Evolutionary conservation across 2,888 invertebrate genomes (phyloP), one percentile per base, ranked within the genome.

Genomic region (Hirtodrosophila trivittata): DNA sequence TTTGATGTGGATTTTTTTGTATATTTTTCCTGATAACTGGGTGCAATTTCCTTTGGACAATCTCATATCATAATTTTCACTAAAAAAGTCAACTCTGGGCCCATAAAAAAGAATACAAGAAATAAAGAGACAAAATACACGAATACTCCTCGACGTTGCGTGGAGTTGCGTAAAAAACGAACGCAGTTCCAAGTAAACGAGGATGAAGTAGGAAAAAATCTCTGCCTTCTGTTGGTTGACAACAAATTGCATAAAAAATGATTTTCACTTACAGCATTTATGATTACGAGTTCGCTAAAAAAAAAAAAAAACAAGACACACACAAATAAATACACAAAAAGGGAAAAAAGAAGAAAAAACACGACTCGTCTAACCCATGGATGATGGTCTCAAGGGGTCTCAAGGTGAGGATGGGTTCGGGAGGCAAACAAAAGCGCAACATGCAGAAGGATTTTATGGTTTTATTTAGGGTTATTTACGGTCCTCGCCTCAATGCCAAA

Each of bases 381-480:
- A 62, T 57, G 51, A 35, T n/a, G n/a, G 32, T 33, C 42, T 12
- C 39, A 18, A 39, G 45, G 47, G 51, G 52, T 32, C 35, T 73
- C 81, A 78, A 81, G 78, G 84, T 81, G 75, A 78, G 65, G 75
- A 58, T 68, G 75, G 77, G 62, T 51, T 58, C 46, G 65, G n/a
- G 28, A 7, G 49, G 10, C 32, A 46, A 30, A 73, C 72, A 69
- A 66, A 76, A 56, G 76, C 76, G 66, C 82, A 83, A 84, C 82
- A 80, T 86, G 82, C 81, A 82, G 88, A 89, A 88, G 88, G 88
- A 88, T 88, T 88, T 88, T 88, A 89, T 88, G 88, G 88, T 89
- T 88, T 88, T 88, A 89, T 88, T 88, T 77, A 88, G 88, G 88
- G 87, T 88, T 88, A 89, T 82, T 85, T 77, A 62, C 66, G 56